These are phyloP conservation scores for Catagonus wagneri DNA, from an alignment of 2,113 vertebrate species.

Conservation along the genomic window DNA sequence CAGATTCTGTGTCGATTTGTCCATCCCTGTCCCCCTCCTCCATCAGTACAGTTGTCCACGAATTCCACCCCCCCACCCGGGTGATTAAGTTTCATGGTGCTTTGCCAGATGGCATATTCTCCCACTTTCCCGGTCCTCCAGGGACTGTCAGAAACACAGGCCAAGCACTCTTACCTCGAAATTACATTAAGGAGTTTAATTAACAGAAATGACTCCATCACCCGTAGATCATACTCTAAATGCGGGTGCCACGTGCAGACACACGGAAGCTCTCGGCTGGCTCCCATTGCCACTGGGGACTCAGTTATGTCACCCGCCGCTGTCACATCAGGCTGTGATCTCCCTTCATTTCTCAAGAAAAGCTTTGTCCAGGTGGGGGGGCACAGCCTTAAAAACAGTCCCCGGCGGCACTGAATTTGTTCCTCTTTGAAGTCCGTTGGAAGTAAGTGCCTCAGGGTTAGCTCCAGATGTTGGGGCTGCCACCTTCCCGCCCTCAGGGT, in stretches of 20 bases:
- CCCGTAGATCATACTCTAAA: slow-evolving; percentile 48
- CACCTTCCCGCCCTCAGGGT: not conserved
- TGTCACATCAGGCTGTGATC: not conserved
- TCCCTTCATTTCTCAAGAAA: not conserved
- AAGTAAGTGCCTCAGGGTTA: not conserved
- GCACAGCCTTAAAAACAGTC: not conserved
- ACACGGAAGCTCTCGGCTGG: not conserved
- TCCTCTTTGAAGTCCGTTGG: not conserved
- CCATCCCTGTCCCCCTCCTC: not conserved
- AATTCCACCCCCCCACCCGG: not conserved
- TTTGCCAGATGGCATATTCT: slow-evolving; percentile 70
- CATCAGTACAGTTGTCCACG: not conserved
- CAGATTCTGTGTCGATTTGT: not conserved
- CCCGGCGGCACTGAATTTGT: not conserved
- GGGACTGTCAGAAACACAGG: slow-evolving; percentile 64
- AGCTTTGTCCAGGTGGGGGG: not conserved
- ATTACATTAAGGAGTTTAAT: slow-evolving; percentile 79
- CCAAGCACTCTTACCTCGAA: slow-evolving; percentile 77
- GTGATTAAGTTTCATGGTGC: slow-evolving; percentile 48
- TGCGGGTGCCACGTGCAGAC: not conserved
- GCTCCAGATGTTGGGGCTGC: not conserved
- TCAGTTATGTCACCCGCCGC: not conserved
- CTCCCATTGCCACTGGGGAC: not conserved
- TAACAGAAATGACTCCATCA: slow-evolving; percentile 74
- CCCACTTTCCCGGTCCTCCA: slow-evolving; percentile 7